Evolutionary conservation across 2,888 invertebrate species (phyloP).

Genomic region (Aleiodes leptofemur): DNA sequence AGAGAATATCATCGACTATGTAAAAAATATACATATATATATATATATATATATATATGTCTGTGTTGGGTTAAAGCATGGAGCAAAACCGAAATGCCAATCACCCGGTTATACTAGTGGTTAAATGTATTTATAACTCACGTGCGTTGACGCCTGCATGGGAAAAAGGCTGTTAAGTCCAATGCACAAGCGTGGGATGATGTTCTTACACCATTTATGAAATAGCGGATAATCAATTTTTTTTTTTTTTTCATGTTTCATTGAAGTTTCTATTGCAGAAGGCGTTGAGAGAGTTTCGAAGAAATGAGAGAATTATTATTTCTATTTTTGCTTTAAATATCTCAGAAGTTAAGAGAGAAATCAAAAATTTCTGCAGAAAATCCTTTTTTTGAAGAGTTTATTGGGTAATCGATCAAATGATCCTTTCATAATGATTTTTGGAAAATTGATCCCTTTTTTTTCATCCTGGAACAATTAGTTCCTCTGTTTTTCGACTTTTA

Average conservation of each 20-base stretch:
- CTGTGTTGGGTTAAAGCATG: constrained; percentile 15
- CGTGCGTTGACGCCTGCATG: constrained; percentile 30
- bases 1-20: not conserved
- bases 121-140: constrained; percentile 33
- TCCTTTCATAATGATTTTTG: too few species aligned
- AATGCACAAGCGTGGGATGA: constrained; percentile 35
- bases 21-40: not conserved
- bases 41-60: too few species aligned
- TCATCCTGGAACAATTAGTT: too few species aligned
- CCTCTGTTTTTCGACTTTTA: too few species aligned
- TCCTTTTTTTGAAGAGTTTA: too few species aligned
- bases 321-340: too few species aligned
- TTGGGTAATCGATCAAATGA: too few species aligned
- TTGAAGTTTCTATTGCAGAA: not conserved
- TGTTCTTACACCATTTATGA: constrained; percentile 23
- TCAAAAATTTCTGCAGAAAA: too few species aligned
- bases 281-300: too few species aligned
- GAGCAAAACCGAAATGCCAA: constrained; percentile 36
- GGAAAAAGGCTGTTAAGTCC: constrained; percentile 28
- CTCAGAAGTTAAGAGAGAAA: too few species aligned
- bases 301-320: not conserved
- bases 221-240: constrained; percentile 14
- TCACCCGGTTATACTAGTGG: constrained; percentile 28
- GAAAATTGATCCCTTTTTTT: too few species aligned
- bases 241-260: not conserved